phyloP scores from a whole-genome alignment of 2,888 invertebrate genomes.

The Cataglyphis rosenhaueri region DNA sequence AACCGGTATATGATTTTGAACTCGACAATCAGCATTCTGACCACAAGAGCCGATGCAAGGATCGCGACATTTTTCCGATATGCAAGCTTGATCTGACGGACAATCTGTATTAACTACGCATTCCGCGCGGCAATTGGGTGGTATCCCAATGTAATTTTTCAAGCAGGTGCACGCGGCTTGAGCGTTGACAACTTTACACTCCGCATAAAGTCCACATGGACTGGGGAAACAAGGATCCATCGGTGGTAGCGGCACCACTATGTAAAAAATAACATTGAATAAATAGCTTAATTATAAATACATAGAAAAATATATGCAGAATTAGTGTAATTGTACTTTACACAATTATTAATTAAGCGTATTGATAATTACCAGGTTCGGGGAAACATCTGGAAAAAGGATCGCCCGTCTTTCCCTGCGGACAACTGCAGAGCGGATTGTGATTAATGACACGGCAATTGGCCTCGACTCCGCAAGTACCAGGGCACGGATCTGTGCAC shows the following conservation, averaged over 20 bases:
- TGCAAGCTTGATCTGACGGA: constrained; percentile 89
- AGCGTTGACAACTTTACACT: constrained; percentile 88
- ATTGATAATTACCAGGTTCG: constrained; percentile 77
- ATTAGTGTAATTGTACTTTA: neutral
- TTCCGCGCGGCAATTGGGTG: constrained; percentile 90
- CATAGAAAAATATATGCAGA: neutral
- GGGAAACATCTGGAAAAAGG: constrained; percentile 92
- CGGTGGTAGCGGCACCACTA: constrained; percentile 73
- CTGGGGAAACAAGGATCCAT: constrained; percentile 90
- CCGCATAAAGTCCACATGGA: constrained; percentile 90
- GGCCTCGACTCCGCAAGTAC: constrained; percentile 92
- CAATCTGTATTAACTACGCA: constrained; percentile 89
- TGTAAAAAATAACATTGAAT: constrained; percentile 26
- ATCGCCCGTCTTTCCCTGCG: constrained; percentile 91
- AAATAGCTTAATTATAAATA: constrained; percentile 15
- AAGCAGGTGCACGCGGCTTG: constrained; percentile 89
- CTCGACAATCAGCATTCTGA: constrained; percentile 90
- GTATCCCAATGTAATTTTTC: constrained; percentile 89
- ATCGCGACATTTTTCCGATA: constrained; percentile 90
- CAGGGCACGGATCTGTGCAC: constrained; percentile 93
- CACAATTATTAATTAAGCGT: neutral
- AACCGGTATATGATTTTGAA: constrained; percentile 90
- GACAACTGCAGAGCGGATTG: constrained; percentile 93
- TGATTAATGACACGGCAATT: constrained; percentile 93
- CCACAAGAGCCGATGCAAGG: constrained; percentile 91